Conservation (phyloP, 2,888 invertebrate genomes). For the Spilosoma lubricipeda region DNA sequence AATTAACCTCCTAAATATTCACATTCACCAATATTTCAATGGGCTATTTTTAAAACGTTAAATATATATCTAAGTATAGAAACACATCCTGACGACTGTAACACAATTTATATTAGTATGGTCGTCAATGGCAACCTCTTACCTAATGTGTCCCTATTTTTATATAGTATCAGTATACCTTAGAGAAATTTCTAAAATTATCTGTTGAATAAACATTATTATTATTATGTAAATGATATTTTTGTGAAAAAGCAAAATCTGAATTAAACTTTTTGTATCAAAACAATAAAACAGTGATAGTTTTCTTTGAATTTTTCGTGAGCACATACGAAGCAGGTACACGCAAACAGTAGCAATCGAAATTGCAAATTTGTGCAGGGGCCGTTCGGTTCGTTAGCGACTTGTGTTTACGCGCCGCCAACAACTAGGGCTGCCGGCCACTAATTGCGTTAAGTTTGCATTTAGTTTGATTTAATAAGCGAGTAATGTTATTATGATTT, state of each 20-base stretch:
- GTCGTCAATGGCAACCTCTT: no score
- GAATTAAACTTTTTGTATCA: background rate
- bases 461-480: slow-evolving; percentile 65
- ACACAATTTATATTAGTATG: no score
- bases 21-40: no score
- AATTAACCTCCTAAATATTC: no score
- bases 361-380: slow-evolving; percentile 86
- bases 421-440: slow-evolving; percentile 78
- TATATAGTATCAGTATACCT: no score
- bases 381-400: slow-evolving; percentile 84
- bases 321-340: slow-evolving; percentile 57
- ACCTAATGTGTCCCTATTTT: no score
- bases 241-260: background rate
- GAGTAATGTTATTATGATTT: slow-evolving; percentile 33
- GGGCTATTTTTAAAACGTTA: background rate
- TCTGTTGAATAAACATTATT: no score
- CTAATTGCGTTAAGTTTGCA: slow-evolving; percentile 78
- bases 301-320: slow-evolving; percentile 35
- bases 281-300: slow-evolving; percentile 14
- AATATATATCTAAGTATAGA: background rate
- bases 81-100: no score
- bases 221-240: no score
- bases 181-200: no score
- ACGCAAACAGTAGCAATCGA: slow-evolving; percentile 81
- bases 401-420: slow-evolving; percentile 83